Base-by-base conservation (phyloP, 2,113 vertebrate species). In the Oryzias curvinotus region DNA sequence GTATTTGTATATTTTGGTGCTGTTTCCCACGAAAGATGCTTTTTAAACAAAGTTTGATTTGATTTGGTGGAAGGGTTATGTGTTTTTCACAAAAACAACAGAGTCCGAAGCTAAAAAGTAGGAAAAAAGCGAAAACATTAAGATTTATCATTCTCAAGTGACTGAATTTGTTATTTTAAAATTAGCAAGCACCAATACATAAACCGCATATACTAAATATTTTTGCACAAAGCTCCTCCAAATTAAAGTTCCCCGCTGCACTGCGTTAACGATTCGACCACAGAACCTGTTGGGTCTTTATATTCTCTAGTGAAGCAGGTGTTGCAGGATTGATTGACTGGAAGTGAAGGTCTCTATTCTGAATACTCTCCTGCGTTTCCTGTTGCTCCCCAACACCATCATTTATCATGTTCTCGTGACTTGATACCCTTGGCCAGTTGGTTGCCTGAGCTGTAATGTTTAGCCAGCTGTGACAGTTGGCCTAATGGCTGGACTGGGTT, bases 391-490 rank as follows among this genome's bases (percentile, higher is more conserved):
- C 28, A 66, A 49, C 72, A 68, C 60, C 55, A 60, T 54, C 63
- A 75, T 73, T 78, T 45, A 86, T 88, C 78, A 76, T 14, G 1
- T 58, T 47, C 62, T 78, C 70, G 74, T 84, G 77, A 75, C 71
- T 78, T 66, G 71, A 77, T 81, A 65, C 71, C 82, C 57, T 36
- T 52, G 65, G 65, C 78, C 78, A 79, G 76, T 82, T 72, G 71
- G 81, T 82, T 68, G 66, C 65, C 69, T 62, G 48, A 75, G 66
- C 83, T 82, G 56, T 82, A 76, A 75, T 75, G 82, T 80, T 82
- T 77, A 85, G 76, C 84, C 82, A 77, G 81, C 84, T 86, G 85
- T 87, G 81, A 79, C 63, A 23, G 54, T 77, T 79, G 73, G 80
- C 72, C 68, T 82, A 75, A 88, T 84, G 80, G 80, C 81, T 63